Conservation (phyloP, 2,113 vertebrate species). For the Entomyzon cyanotis region DNA sequence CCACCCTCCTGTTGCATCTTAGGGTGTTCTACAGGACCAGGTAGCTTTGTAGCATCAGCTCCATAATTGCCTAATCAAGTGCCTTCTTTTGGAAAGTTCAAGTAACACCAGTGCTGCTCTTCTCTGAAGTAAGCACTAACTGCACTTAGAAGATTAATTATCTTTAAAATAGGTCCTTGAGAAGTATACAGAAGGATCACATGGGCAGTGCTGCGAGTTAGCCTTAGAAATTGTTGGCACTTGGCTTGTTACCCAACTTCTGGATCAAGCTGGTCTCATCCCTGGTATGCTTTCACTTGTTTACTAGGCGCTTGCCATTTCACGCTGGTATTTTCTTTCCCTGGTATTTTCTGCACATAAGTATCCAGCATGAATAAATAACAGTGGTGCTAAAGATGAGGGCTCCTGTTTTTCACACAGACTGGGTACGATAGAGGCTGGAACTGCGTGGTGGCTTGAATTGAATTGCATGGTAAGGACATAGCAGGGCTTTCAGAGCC, state of each 20-base stretch:
- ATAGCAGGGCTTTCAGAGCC: background rate
- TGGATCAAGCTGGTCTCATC: background rate
- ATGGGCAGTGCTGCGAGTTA: background rate
- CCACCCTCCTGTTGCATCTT: background rate
- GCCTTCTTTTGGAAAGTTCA: background rate
- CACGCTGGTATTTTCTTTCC: background rate
- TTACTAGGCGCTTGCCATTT: background rate
- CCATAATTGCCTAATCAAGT: background rate
- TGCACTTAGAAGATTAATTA: background rate
- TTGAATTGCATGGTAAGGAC: background rate
- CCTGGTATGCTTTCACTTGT: background rate
- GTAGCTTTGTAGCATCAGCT: background rate
- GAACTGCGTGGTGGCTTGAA: background rate
- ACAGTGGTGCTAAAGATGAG: background rate
- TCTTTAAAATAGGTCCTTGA: constrained; percentile 11
- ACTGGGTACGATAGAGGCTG: background rate
- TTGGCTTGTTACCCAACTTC: background rate
- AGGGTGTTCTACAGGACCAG: background rate
- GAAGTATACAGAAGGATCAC: background rate
- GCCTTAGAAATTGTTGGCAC: background rate
- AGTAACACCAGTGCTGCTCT: background rate
- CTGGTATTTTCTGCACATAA: background rate
- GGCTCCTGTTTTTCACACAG: background rate
- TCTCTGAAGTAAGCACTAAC: background rate
- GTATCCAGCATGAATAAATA: background rate